Base-by-base conservation (phyloP, 64 coral and sea anemone species). In the Montipora capricornis region DNA sequence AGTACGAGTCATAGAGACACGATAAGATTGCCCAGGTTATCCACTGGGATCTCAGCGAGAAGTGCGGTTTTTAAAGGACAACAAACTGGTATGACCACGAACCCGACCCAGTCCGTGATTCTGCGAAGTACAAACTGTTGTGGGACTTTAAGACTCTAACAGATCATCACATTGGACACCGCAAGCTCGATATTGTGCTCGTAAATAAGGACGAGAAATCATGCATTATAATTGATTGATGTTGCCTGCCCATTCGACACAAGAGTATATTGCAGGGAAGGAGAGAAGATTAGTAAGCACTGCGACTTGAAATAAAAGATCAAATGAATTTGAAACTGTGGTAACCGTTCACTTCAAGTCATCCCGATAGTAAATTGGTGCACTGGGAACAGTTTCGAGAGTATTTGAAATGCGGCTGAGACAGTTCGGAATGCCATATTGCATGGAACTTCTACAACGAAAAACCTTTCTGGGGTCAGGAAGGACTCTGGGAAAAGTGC, bases 31-130 rank as follows among this genome's bases (percentile, higher is more conserved):
- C 37, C 22, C 2, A 37, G 1, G 1, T 37, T 37, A 37, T 37
- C 37, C 37, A 37, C 37, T 37, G 37, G 75, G 75, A 77, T 29
- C 75, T 77, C 20, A 77, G 75, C 45, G 75, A 77, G 45, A 77
- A 77, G 8, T 80, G 6, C 3, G 78, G 44, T 17, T 80, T 80
- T 80, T 20, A 22, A 80, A 80, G 78, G 48, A 16, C 1, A 47
- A 47, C 78, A 45, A 80, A 80, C 8, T 80, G 78, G 19, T 80
- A 2, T 80, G 78, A 80, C 51, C 6, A 80, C 44, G 16, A 80
- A 80, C 78, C 78, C 16, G 44, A 80, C 7, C 44, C 78, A 22
- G 20, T 80, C 15, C 16, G 15, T 16, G 78, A 80, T 16, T 80
- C 78, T 49, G 78, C 1, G 48, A 17, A 80, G 1, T 20, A 37